phyloP scores from a whole-genome alignment of 1,140 invertebrate genomes.

The Apocrypta bakeri region DNA sequence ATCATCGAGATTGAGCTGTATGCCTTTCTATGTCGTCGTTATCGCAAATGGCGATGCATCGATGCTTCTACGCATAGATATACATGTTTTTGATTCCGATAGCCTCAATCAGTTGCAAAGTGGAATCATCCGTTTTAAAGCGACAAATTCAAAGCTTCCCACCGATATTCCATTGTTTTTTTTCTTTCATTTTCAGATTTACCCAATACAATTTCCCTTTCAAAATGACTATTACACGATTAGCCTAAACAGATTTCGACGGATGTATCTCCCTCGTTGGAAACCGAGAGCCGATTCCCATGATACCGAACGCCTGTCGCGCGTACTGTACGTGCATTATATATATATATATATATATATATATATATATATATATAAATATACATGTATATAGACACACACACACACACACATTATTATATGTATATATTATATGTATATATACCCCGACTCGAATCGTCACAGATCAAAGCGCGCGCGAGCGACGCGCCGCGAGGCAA shows the following conservation, averaged over 20 bases:
- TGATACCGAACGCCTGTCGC: not conserved
- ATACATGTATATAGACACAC: too few relatives aligned
- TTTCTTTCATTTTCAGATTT: not conserved
- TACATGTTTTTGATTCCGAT: too few relatives aligned
- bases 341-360: too few relatives aligned
- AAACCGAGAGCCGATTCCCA: constrained; percentile 20
- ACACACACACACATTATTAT: too few relatives aligned
- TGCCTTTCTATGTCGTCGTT: not conserved
- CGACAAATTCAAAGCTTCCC: not conserved
- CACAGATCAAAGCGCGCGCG: constrained; percentile 26
- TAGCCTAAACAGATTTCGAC: not conserved
- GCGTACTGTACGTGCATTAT: not conserved
- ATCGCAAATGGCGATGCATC: too few relatives aligned
- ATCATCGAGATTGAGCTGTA: constrained; percentile 2
- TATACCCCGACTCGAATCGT: not conserved
- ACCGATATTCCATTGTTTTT: not conserved
- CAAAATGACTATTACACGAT: not conserved
- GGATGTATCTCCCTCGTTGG: too few relatives aligned
- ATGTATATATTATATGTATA: too few relatives aligned
- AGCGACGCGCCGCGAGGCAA: constrained; percentile 23
- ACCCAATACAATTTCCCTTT: not conserved
- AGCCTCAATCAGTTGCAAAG: too few relatives aligned
- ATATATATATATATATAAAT: too few relatives aligned
- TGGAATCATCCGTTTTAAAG: too few relatives aligned
- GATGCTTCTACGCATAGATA: too few relatives aligned